Evolutionary conservation across 2,797 vertebrate species (phyloP), one percentile per base, ranked within the genome.

Genomic region (Poecilia gillii): DNA sequence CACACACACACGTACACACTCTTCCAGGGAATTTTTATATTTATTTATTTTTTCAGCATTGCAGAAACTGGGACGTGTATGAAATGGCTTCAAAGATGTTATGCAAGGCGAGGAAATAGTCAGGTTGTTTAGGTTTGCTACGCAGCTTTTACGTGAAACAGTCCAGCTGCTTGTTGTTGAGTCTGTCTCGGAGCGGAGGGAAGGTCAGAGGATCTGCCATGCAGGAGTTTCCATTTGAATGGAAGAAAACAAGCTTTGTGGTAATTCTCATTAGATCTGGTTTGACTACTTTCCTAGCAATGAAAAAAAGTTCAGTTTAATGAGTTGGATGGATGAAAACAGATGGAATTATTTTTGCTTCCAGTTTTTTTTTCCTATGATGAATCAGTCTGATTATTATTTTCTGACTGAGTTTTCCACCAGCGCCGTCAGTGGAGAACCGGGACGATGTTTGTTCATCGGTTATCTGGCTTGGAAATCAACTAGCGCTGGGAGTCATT

Each of bases 381-480:
- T 87, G 79, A 80, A 87, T 83, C 82, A 74, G 53, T 72, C 78
- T 39, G 87, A 88, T 91, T 87, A 79, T 91, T 85, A 78, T 85
- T 81, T 81, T 91, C 74, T 77, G 7, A 1, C 3, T 33, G 53
- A 62, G 73, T 74, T 77, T 59, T 68, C 49, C 62, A 73, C 28
- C 16, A 47, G 80, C 68, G 87, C 78, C 85, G 80, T 83, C 84
- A 86, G 72, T 31, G 1, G 76, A 81, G 86, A 85, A 78, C 81
- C 2, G 57, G 57, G 20, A 55, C 41, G 23, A 75, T 81, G 88
- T 83, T 70, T 55, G 83, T 77, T 76, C 86, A 83, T 18, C 68
- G 13, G 68, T 80, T 84, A 92, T 93, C 91, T 84, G 72, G 83
- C 87, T 36, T 62, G 64, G 39, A 79, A 89, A 91, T 90, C 89